Conservation (phyloP, 1,140 invertebrate genomes). For the Polypedilum vanderplanki region DNA sequence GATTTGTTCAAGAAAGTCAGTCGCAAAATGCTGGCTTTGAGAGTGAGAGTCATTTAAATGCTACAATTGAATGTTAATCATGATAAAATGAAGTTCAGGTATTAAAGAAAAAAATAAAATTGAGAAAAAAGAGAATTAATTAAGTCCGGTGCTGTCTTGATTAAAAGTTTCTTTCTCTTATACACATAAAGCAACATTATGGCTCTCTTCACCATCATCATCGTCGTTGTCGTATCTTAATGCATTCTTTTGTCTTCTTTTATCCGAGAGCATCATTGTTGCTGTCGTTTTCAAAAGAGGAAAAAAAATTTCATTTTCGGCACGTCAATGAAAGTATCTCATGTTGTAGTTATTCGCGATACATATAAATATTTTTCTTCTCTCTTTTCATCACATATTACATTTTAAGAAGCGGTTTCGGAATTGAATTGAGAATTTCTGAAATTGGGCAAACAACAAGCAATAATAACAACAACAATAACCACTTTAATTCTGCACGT, state of each 20-base stretch:
- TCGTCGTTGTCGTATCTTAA: not conserved
- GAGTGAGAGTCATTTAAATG: conserved; percentile 21
- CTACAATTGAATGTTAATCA: conserved; percentile 27
- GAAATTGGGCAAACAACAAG: not conserved
- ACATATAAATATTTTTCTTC: not conserved
- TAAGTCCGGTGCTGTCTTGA: conserved; percentile 5
- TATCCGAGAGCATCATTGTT: no score
- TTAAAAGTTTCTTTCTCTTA: not conserved
- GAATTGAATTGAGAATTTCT: not conserved
- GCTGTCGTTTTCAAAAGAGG: not conserved
- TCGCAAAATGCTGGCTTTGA: no score
- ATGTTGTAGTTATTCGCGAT: not conserved
- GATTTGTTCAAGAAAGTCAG: not conserved
- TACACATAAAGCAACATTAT: not conserved
- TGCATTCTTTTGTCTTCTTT: no score
- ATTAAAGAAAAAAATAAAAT: not conserved
- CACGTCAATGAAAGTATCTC: conserved; percentile 17
- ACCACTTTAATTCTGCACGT: not conserved
- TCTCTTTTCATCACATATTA: not conserved
- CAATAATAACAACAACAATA: conserved; percentile 1
- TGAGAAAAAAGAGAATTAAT: not conserved
- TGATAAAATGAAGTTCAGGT: conserved; percentile 18
- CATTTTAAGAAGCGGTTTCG: not conserved
- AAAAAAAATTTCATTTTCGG: not conserved
- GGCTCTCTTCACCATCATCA: not conserved